Base-by-base conservation (phyloP, 2,888 invertebrate genomes). In the Pheosia tremula region DNA sequence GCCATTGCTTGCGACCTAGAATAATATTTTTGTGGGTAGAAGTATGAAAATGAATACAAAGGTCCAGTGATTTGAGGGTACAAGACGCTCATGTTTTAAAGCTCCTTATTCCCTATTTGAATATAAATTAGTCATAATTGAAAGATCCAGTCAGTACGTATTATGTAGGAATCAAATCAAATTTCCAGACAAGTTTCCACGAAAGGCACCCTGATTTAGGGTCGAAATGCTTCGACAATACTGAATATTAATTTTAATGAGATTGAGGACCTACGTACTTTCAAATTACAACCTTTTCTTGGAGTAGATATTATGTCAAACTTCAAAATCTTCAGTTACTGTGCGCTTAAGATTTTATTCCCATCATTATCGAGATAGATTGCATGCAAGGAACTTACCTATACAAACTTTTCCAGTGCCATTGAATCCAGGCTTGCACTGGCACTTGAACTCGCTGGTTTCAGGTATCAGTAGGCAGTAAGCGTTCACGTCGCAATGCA, bases 381-480 rank as follows among this genome's bases (percentile, higher is more conserved):
- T 39, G 24, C 36, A 49, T 63, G 5, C 24, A 10, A 47, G 24
- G 0, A 24, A 72, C 86, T 85, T 83, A 96, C 95, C 95, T 78
- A 89, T 94, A 84, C 98, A 98, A 67, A 95, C 94, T 90, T 96
- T 95, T 61, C 98, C 98, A 36, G 97, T 97, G 71, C 98, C 97
- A 82, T 98, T 97, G 92, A 97, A 98, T 0, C 98, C 98, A 0
- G 98, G 97, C 80, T 98, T 98, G 88, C 98, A 99, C 83, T 98
- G 97, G 83, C 98, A 99, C 79, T 96, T 96, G 93, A 97, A 98
- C 78, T 97, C 97, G 72, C 96, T 96, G 9, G 96, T 97, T 84
- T 98, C 98, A 0, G 96, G 96, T 59, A 97, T 96, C 67, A 98
- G 94, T 6, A 98, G 94, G 81, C 98, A 98, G 83, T 97, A 96